These are phyloP conservation scores for Neotragus moschatus DNA, from an alignment of 2,113 vertebrate species.

Conservation along the genomic window DNA sequence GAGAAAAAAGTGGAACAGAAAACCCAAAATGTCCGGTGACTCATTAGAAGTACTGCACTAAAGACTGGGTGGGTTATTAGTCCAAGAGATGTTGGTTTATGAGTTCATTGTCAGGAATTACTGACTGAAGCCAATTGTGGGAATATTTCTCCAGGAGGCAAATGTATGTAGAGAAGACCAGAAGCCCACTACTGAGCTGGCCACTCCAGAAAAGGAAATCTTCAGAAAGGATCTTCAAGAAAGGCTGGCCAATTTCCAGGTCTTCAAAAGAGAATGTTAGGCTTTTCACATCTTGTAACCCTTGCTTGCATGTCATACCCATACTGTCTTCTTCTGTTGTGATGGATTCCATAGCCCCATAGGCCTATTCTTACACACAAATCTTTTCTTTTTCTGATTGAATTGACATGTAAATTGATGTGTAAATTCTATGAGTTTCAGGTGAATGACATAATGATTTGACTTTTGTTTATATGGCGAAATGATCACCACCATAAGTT, in stretches of 20 bases:
- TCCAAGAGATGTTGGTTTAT: not conserved
- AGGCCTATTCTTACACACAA: not conserved
- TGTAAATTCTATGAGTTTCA: not conserved
- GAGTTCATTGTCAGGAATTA: not conserved
- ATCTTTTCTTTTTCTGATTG: not conserved
- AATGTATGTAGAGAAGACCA: not conserved
- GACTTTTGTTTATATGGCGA: not conserved
- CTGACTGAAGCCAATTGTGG: not conserved
- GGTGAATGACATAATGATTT: not conserved
- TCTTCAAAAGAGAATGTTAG: not conserved
- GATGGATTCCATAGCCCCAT: not conserved
- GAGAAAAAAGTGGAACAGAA: not conserved
- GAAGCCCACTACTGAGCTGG: not conserved
- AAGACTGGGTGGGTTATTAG: not conserved
- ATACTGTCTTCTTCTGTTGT: not conserved
- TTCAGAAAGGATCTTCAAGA: not conserved
- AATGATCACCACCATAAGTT: not conserved
- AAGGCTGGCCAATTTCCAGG: not conserved
- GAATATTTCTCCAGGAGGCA: not conserved
- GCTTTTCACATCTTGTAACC: not conserved
- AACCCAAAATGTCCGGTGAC: not conserved
- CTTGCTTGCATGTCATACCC: not conserved
- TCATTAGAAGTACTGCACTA: not conserved
- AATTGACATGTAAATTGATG: not conserved
- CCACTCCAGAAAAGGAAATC: not conserved